Conservation (phyloP, 2,113 vertebrate genomes). For the Indicator maculatus region DNA sequence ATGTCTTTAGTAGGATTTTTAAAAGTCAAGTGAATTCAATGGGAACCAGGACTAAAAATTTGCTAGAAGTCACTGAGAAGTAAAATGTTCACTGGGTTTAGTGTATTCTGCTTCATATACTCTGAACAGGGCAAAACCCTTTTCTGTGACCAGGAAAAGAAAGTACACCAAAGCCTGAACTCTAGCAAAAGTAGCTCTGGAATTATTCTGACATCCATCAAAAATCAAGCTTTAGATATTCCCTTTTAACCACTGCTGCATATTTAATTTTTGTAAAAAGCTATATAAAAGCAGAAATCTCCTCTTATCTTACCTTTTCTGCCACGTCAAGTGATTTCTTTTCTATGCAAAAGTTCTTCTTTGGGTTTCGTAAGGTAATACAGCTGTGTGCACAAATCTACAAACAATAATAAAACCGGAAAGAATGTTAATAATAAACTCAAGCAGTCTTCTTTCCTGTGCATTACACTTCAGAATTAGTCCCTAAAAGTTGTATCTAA, state of each 20-base stretch:
- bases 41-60: background rate
- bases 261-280: background rate
- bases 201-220: background rate
- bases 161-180: background rate
- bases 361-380: background rate
- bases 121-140: background rate
- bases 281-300: background rate
- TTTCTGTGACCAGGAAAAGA: background rate
- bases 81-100: background rate
- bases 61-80: background rate
- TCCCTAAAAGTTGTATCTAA: background rate
- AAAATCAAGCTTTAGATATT: background rate
- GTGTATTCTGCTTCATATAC: background rate
- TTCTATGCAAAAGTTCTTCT: background rate
- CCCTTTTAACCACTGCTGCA: background rate
- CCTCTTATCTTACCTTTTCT: background rate
- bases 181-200: background rate
- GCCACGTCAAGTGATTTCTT: background rate
- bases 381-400: background rate
- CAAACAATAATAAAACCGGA: background rate
- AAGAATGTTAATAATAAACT: background rate
- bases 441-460: background rate
- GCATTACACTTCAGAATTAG: background rate
- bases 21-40: background rate
- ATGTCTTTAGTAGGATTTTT: background rate